Conservation (phyloP, 2,888 invertebrate genomes). For the Agonopterix subpropinquella region DNA sequence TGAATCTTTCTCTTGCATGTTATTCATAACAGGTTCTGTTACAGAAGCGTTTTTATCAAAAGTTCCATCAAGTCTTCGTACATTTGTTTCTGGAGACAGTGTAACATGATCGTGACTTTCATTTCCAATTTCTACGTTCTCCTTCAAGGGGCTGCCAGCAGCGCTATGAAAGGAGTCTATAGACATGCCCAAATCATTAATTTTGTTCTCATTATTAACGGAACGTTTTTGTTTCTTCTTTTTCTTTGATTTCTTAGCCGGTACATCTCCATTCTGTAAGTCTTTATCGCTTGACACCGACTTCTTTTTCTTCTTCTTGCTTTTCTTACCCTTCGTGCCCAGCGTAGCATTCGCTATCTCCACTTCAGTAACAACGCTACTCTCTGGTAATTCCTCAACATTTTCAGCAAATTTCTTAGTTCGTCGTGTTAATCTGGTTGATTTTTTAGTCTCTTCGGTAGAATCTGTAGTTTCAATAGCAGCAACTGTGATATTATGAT, state of each 20-base stretch:
- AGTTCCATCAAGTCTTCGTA: slow-evolving; percentile 9
- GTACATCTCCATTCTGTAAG: slow-evolving; percentile 5
- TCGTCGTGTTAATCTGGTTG: slow-evolving; percentile 30
- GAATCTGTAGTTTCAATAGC: neutral
- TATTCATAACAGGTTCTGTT: neutral
- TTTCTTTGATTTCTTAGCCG: neutral
- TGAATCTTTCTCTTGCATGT: neutral
- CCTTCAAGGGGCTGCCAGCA: slow-evolving; percentile 45
- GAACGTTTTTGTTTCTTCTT: neutral
- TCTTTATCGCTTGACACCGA: slow-evolving; percentile 7
- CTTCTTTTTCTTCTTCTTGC: slow-evolving; percentile 29
- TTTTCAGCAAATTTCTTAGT: slow-evolving; percentile 28
- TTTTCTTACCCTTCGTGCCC: slow-evolving; percentile 16
- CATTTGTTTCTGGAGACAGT: neutral
- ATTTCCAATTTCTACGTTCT: neutral
- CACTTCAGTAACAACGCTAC: slow-evolving; percentile 2
- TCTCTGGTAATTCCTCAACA: slow-evolving; percentile 12
- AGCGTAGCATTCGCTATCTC: neutral
- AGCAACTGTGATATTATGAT: slow-evolving; percentile 21
- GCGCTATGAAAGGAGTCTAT: slow-evolving; percentile 59
- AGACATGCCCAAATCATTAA: slow-evolving; percentile 37
- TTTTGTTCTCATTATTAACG: slow-evolving; percentile 11
- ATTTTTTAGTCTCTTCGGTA: slow-evolving; percentile 13
- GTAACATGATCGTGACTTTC: neutral
- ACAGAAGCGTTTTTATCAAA: slow-evolving; percentile 12